Evolutionary conservation across 2,113 vertebrate genomes (phyloP).

Genomic region (Hassar affinis): DNA sequence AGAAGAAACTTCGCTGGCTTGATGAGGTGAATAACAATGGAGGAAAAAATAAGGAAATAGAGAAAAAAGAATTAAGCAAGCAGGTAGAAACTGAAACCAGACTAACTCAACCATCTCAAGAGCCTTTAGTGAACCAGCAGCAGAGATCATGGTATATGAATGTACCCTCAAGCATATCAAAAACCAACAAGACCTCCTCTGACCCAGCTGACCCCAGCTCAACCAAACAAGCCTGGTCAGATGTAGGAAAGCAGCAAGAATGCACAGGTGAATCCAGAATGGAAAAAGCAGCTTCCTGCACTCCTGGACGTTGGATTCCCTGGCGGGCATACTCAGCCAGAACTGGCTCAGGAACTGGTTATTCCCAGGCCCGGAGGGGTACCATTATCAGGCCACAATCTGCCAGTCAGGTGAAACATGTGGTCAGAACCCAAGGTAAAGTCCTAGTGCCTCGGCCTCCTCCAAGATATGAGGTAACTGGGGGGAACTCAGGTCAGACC

Average conservation of each 20-base stretch:
- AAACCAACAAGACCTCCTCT: constrained; percentile 54
- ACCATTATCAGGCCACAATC: constrained; percentile 69
- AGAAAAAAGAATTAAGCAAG: constrained; percentile 20
- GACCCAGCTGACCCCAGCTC: constrained; percentile 57
- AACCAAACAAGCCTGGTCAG: constrained; percentile 79
- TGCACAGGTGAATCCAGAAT: constrained; percentile 62
- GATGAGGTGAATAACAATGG: constrained; percentile 72
- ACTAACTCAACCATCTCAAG: constrained; percentile 38
- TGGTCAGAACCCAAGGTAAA: constrained; percentile 70
- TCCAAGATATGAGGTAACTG: constrained; percentile 55
- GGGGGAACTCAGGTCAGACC: constrained; percentile 54
- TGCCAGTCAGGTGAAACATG: constrained; percentile 65
- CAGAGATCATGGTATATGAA: constrained; percentile 54
- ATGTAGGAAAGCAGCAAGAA: constrained; percentile 57
- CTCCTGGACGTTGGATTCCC: constrained; percentile 59
- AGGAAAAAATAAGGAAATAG: constrained; percentile 42
- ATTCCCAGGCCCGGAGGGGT: constrained; percentile 68
- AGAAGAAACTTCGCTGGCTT: constrained; percentile 85
- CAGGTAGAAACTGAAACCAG: constrained; percentile 42
- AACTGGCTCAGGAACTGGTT: constrained; percentile 55
- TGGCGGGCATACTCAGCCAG: constrained; percentile 65
- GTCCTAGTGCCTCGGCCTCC: constrained; percentile 75
- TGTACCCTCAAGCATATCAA: constrained; percentile 57
- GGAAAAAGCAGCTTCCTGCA: constrained; percentile 55
- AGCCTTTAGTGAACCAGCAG: constrained; percentile 58